These are phyloP conservation scores for Tyria jacobaeae DNA, from an alignment of 2,888 invertebrate genomes.

Conservation along the genomic window DNA sequence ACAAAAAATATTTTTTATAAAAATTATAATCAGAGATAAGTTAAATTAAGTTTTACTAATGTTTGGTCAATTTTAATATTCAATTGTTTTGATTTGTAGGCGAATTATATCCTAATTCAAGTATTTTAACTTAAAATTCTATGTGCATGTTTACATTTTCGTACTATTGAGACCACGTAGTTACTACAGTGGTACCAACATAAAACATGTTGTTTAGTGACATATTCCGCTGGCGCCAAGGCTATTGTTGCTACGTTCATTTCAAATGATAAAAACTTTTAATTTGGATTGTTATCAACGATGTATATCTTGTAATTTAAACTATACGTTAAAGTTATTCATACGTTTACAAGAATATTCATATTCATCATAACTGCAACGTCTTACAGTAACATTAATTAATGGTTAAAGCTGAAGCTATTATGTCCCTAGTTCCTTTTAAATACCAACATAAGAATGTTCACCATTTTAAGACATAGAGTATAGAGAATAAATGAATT, in stretches of 20 bases:
- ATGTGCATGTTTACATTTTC: constrained; percentile 83
- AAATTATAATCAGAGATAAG: constrained; percentile 36
- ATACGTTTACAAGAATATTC: not conserved
- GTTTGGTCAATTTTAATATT: constrained; percentile 31
- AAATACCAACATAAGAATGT: constrained; percentile 9
- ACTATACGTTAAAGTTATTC: not conserved
- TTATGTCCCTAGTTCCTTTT: constrained; percentile 4
- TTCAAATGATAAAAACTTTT: constrained; percentile 20
- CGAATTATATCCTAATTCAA: constrained; percentile 44
- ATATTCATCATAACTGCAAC: not conserved
- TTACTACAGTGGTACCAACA: constrained; percentile 76
- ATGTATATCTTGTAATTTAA: not conserved
- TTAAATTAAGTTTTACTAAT: constrained; percentile 26
- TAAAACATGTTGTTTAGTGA: constrained; percentile 51
- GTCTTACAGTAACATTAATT: not conserved
- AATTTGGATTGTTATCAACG: not conserved
- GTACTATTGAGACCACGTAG: constrained; percentile 83
- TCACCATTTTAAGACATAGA: constrained; percentile 4
- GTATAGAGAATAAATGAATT: constrained; percentile 12
- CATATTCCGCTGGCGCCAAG: constrained; percentile 83
- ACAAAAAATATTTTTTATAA: constrained; percentile 68
- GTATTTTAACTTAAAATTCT: constrained; percentile 64
- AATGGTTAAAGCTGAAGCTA: not conserved
- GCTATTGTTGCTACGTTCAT: constrained; percentile 64
- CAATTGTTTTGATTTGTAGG: constrained; percentile 30